Percentiles rank a stretch among this genome's conserved stretches.
Conservation (phyloP, 2,113 vertebrate species). For the Miniopterus natalensis region DNA sequence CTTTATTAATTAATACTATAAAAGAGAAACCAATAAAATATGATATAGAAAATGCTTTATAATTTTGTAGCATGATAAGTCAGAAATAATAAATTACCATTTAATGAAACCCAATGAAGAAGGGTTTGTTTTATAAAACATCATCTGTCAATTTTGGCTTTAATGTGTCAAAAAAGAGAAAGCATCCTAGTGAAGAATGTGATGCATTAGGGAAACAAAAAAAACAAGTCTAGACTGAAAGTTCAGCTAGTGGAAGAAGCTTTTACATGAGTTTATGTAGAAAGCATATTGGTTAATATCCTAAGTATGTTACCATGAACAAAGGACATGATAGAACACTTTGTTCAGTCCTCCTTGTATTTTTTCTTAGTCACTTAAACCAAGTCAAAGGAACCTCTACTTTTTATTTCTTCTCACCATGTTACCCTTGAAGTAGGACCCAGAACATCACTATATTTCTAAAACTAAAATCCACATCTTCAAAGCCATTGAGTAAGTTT, state of each 20-base stretch:
- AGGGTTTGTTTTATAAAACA: slow-evolving; percentile 4
- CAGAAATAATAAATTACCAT: neutral
- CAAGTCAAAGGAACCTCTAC: neutral
- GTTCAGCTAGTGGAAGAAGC: neutral
- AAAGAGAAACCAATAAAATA: neutral
- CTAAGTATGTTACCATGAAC: neutral
- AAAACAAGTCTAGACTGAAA: neutral
- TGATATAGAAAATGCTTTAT: neutral
- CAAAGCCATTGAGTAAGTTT: neutral
- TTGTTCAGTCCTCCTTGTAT: neutral
- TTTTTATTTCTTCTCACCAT: neutral
- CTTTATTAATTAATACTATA: slow-evolving; percentile 30
- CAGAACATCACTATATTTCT: neutral
- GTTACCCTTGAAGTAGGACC: neutral
- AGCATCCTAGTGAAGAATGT: neutral
- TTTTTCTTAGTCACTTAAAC: neutral
- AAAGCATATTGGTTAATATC: neutral
- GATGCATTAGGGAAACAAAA: neutral
- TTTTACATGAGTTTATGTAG: neutral
- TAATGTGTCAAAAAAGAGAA: neutral
- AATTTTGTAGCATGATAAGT: neutral
- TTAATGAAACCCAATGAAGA: slow-evolving; percentile 2
- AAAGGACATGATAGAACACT: neutral
- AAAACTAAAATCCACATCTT: neutral
- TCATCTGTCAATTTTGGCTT: neutral